phyloP scores from a whole-genome alignment of 2,113 vertebrate genomes.

The Aegithalos caudatus region DNA sequence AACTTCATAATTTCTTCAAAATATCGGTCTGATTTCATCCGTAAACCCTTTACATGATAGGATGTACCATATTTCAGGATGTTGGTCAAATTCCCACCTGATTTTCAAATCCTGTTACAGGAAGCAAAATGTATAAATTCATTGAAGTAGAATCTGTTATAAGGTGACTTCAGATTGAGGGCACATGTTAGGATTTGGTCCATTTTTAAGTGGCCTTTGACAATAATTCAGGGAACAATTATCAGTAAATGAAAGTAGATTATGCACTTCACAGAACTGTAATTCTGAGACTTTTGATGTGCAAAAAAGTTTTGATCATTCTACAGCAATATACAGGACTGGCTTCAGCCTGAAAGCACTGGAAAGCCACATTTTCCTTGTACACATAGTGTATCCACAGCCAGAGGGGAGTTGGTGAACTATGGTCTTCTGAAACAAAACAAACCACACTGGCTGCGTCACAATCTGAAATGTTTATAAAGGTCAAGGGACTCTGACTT shows the following conservation, averaged over 20 bases:
- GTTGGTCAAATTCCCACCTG: not conserved
- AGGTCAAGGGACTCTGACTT: constrained; percentile 5
- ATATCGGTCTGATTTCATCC: not conserved
- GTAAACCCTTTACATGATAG: not conserved
- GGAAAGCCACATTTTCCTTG: not conserved
- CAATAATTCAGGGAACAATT: not conserved
- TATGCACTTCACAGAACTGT: not conserved
- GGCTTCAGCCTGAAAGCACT: not conserved
- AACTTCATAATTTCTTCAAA: not conserved
- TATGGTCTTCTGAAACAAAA: not conserved
- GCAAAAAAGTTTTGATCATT: not conserved
- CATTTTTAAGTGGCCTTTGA: not conserved
- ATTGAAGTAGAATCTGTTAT: not conserved
- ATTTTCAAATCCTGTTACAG: not conserved
- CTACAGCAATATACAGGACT: not conserved
- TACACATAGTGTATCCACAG: not conserved
- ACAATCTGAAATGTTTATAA: not conserved
- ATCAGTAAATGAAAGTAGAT: not conserved
- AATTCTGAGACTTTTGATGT: not conserved
- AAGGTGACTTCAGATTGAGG: not conserved
- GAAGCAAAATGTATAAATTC: not conserved
- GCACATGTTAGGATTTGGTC: not conserved
- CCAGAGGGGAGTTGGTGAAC: not conserved
- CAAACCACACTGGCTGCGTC: not conserved
- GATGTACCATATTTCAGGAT: not conserved